A percentile compares a stretch with the other conserved stretches of the same genome.
phyloP scores from a whole-genome alignment of 2,888 invertebrate species.

The Alviniconcha strummeri region DNA sequence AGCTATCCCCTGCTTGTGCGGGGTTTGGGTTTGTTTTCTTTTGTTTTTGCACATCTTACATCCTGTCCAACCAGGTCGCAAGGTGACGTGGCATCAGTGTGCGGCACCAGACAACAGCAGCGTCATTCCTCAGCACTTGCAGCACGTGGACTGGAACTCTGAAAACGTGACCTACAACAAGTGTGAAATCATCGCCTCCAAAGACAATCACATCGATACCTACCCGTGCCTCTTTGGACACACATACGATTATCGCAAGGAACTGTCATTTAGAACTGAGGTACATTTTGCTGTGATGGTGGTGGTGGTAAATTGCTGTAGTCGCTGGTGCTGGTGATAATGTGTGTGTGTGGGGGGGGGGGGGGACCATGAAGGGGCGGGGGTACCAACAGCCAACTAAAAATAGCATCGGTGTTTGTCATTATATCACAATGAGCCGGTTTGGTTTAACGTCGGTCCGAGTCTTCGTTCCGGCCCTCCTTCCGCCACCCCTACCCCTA shows the following conservation, averaged over 20 bases:
- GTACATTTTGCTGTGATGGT: too few species aligned
- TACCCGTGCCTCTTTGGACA: not conserved
- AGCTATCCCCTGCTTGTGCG: too few species aligned
- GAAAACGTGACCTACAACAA: not conserved
- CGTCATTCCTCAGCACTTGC: not conserved
- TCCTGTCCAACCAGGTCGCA: not conserved
- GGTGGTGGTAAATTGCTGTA: not conserved
- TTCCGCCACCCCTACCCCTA: too few species aligned
- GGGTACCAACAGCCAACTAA: not conserved
- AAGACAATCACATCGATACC: not conserved
- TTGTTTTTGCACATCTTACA: too few species aligned
- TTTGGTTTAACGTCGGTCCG: too few species aligned
- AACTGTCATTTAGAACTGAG: slow-evolving; percentile 12
- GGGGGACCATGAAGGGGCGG: too few species aligned
- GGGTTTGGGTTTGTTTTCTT: too few species aligned
- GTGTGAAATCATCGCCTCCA: slow-evolving; percentile 5
- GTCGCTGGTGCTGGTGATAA: not conserved
- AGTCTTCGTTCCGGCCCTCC: too few species aligned
- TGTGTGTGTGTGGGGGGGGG: too few species aligned
- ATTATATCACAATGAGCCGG: not conserved
- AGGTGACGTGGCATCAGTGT: slow-evolving; percentile 3
- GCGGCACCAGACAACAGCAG: slow-evolving; percentile 1
- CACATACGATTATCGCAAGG: not conserved
- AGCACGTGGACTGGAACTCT: not conserved
- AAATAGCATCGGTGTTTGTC: not conserved